phyloP scores from a whole-genome alignment of 2,888 invertebrate species.

The Drosophila gaucha region DNA sequence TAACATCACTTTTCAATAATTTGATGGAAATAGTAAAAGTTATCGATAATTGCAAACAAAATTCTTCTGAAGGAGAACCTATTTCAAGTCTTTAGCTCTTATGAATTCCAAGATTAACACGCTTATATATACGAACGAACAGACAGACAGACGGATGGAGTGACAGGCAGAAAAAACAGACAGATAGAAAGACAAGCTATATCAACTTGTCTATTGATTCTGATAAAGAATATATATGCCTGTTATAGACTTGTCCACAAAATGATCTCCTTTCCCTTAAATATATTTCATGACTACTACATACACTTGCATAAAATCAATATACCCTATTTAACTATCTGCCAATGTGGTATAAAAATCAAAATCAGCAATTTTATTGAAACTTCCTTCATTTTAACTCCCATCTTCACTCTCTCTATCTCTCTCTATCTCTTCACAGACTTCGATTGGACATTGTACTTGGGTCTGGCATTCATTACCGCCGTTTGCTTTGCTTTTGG shows the following conservation, averaged over 20 bases:
- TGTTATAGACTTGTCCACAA: neutral
- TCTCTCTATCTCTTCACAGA: constrained; percentile 59
- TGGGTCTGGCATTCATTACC: constrained; percentile 83
- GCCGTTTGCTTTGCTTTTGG: constrained; percentile 83
- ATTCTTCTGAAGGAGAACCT: no score
- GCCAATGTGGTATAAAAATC: constrained; percentile 24
- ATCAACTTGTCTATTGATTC: no score
- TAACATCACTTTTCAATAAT: no score
- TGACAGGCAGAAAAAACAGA: no score
- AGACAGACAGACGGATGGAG: no score
- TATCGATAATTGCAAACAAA: no score
- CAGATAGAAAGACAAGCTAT: no score
- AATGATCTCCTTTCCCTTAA: neutral
- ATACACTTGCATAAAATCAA: neutral
- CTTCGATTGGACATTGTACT: constrained; percentile 84
- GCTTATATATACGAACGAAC: neutral
- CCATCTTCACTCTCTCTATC: neutral
- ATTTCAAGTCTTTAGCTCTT: neutral
- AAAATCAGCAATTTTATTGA: constrained; percentile 65
- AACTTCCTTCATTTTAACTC: constrained; percentile 4
- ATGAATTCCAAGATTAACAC: neutral
- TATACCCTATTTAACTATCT: neutral
- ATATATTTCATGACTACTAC: neutral
- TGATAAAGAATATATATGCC: neutral
- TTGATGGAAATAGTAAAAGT: no score